phyloP scores from a whole-genome alignment of 2,797 vertebrate genomes.

The Morus bassanus region DNA sequence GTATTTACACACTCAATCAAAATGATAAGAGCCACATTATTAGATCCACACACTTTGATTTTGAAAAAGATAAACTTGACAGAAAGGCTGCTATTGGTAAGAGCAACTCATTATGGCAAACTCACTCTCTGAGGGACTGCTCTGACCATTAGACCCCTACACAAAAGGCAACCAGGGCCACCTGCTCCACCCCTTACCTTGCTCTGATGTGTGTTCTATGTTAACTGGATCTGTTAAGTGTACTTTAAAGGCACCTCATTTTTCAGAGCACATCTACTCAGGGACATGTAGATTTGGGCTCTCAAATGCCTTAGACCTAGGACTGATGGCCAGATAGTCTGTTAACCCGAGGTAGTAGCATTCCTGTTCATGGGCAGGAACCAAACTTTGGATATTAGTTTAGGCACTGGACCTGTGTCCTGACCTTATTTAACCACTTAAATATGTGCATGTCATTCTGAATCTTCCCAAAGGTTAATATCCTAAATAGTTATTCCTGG shows the following conservation, averaged over 20 bases:
- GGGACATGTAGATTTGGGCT: background rate
- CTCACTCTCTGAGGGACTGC: background rate
- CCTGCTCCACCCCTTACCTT: background rate
- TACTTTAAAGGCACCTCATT: background rate
- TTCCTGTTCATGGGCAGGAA: background rate
- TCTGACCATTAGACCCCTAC: background rate
- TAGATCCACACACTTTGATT: background rate
- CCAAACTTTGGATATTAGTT: background rate
- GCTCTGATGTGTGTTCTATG: background rate
- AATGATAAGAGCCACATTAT: background rate
- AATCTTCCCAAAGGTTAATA: background rate
- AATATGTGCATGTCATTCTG: background rate
- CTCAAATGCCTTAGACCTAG: background rate
- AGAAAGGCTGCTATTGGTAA: background rate
- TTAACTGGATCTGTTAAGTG: background rate
- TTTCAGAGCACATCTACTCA: background rate
- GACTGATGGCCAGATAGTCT: background rate
- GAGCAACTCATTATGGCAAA: background rate
- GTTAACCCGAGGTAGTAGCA: background rate
- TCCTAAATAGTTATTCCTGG: background rate
- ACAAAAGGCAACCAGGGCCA: background rate
- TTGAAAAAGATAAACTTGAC: background rate
- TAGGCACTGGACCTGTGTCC: background rate
- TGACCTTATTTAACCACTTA: background rate
- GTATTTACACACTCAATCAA: background rate